Evolutionary conservation across 2,888 invertebrate genomes (phyloP).

Genomic region (Cryptosula pallasiana): DNA sequence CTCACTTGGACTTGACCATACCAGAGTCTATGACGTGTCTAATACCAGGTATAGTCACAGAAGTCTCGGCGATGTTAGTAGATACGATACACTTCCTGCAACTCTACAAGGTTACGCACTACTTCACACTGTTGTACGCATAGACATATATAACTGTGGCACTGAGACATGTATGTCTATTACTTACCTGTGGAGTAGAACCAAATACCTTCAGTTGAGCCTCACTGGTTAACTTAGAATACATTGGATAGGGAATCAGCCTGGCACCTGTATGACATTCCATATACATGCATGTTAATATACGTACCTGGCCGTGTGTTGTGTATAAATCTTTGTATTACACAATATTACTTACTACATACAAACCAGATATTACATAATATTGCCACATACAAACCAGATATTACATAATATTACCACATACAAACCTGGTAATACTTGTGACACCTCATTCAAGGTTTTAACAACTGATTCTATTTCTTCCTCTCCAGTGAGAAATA

Average conservation of each 20-base stretch:
- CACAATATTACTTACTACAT: too few relatives aligned
- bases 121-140: too few relatives aligned
- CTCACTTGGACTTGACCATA: constrained; percentile 78
- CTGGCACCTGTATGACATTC: constrained; percentile 57
- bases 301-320: too few relatives aligned
- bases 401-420: too few relatives aligned
- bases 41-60: constrained; percentile 67
- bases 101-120: constrained; percentile 36
- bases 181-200: constrained; percentile 47
- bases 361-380: too few relatives aligned
- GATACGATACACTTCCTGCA: constrained; percentile 59
- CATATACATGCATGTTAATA: too few relatives aligned
- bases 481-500: constrained; percentile 93
- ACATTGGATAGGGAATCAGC: constrained; percentile 66
- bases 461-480: constrained; percentile 71
- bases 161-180: too few relatives aligned
- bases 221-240: constrained; percentile 57
- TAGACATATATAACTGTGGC: too few relatives aligned
- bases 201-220: constrained; percentile 57
- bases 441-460: constrained; percentile 55
- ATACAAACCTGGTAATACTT: constrained; percentile 58
- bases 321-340: too few relatives aligned
- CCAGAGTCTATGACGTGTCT: constrained; percentile 87
- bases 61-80: constrained; percentile 63
- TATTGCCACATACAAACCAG: too few relatives aligned